phyloP scores from a whole-genome alignment of 1,140 invertebrate genomes.

The Anastrepha ludens region DNA sequence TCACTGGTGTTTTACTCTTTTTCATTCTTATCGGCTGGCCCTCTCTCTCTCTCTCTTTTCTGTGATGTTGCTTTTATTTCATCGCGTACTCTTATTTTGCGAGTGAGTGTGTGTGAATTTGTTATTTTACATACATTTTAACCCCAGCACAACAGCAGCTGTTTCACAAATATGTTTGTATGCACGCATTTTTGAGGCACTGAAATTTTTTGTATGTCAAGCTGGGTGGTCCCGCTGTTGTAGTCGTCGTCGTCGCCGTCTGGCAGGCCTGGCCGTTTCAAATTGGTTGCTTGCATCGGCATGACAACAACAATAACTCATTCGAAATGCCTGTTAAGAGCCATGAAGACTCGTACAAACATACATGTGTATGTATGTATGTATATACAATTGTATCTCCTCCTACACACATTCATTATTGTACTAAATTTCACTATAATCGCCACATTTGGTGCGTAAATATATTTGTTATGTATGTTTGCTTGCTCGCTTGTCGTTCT shows the following conservation, averaged over 20 bases:
- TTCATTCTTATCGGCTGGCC: neutral
- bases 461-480: neutral
- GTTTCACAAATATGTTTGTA: neutral
- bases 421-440: constrained; percentile 50
- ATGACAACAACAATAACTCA: constrained; percentile 51
- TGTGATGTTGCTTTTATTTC: neutral
- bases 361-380: neutral
- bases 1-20: neutral
- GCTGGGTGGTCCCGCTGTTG: constrained; percentile 20
- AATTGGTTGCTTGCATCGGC: constrained; percentile 45
- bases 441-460: constrained; percentile 41
- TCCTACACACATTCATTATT: constrained; percentile 13
- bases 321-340: constrained; percentile 1
- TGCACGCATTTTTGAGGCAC: constrained; percentile 1
- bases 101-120: neutral
- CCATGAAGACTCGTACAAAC: neutral
- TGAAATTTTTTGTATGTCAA: constrained; percentile 43
- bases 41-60: neutral
- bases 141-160: constrained; percentile 16
- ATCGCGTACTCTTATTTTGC: neutral
- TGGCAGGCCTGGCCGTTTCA: constrained; percentile 28
- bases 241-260: neutral
- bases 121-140: neutral
- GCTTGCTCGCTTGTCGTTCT: neutral
- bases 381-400: neutral